These are phyloP conservation scores for Paracentrotus lividus DNA, from an alignment of 53 echinoderm and acorn worm species.

Conservation along the genomic window DNA sequence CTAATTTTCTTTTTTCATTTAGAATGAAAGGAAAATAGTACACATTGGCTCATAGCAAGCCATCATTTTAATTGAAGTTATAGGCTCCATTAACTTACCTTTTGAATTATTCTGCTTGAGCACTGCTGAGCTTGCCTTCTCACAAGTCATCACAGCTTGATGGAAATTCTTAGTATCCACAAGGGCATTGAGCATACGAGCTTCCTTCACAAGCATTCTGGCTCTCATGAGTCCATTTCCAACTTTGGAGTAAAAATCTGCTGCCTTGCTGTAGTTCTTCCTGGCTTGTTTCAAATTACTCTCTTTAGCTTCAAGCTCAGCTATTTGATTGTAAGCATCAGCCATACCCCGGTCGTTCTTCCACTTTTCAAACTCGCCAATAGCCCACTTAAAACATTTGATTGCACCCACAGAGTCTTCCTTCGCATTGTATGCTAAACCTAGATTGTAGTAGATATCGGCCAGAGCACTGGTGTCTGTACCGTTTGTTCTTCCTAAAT, in stretches of 20 bases:
- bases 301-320: conserved; percentile 49
- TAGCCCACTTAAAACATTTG: conserved; percentile 72
- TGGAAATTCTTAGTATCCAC: conserved; percentile 18
- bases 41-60: not conserved
- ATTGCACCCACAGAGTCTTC: conserved; percentile 70
- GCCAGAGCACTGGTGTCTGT: conserved; percentile 73
- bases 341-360: conserved; percentile 43
- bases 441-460: conserved; percentile 91
- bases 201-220: conserved; percentile 68
- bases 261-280: conserved; percentile 56
- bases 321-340: conserved; percentile 62
- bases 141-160: not conserved
- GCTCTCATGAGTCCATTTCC: conserved; percentile 69
- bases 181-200: conserved; percentile 58
- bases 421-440: conserved; percentile 80
- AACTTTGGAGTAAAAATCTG: conserved; percentile 25
- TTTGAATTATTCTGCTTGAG: conserved; percentile 43
- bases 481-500: conserved; percentile 36
- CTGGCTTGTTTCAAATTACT: conserved; percentile 28
- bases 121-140: conserved; percentile 46
- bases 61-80: not conserved
- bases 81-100: conserved; percentile 12
- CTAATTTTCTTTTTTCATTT: not conserved
- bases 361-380: conserved; percentile 69
- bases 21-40: not conserved